Conservation (phyloP, 2,797 vertebrate genomes). For the Aeoliscus strigatus region DNA sequence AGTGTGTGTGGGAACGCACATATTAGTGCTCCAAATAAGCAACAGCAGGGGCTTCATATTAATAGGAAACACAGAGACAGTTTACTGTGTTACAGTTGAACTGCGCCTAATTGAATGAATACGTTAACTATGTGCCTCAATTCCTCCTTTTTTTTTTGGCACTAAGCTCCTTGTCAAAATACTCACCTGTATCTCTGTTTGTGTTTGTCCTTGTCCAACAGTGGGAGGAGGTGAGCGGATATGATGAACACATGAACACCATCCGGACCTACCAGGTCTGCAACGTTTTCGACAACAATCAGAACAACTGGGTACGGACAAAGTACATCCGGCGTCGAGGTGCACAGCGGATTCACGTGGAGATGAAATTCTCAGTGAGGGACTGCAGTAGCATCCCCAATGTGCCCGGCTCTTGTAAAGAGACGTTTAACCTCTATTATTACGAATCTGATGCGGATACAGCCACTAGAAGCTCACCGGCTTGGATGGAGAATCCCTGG, state of each 20-base stretch:
- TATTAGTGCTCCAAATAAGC: constrained; percentile 18
- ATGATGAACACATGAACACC: constrained; percentile 99
- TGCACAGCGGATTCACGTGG: constrained; percentile 94
- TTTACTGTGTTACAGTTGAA: constrained; percentile 33
- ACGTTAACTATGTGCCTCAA: constrained; percentile 5
- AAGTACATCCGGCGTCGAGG: constrained; percentile 92
- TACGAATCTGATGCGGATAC: constrained; percentile 89
- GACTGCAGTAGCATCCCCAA: constrained; percentile 98
- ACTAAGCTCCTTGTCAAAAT: background rate
- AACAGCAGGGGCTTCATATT: constrained; percentile 14
- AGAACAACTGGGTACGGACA: constrained; percentile 98
- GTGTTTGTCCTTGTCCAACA: constrained; percentile 58
- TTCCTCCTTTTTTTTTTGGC: no score
- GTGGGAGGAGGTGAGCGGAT: constrained; percentile 99
- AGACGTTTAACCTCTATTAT: constrained; percentile 98
- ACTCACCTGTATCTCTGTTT: constrained; percentile 27
- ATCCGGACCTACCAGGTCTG: constrained; percentile 99
- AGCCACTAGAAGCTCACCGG: constrained; percentile 86
- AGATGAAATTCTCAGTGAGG: constrained; percentile 98
- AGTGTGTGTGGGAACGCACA: constrained; percentile 28
- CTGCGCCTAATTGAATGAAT: constrained; percentile 35
- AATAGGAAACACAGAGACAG: constrained; percentile 20
- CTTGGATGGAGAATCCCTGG: constrained; percentile 99
- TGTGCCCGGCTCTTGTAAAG: constrained; percentile 96
- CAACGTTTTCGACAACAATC: constrained; percentile 95